phyloP scores from a whole-genome alignment of 92 coral and sea anemone species.

The Siderastrea radians region DNA sequence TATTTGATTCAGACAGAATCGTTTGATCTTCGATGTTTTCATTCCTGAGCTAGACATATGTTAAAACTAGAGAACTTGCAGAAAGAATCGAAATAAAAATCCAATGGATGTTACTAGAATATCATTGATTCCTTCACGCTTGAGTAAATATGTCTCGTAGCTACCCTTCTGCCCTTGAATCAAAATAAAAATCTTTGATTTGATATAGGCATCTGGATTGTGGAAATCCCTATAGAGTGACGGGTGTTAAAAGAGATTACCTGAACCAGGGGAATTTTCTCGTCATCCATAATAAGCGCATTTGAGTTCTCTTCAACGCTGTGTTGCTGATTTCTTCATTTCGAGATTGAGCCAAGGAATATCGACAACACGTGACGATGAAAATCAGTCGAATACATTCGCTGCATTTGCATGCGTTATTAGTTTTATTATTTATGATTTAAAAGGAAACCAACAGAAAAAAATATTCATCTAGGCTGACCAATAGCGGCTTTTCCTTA shows the following conservation, averaged over 20 bases:
- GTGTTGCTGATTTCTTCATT: neutral
- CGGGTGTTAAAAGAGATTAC: neutral
- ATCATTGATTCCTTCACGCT: too few relatives aligned
- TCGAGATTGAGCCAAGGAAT: neutral
- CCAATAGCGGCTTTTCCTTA: neutral
- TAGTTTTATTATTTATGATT: constrained; percentile 50
- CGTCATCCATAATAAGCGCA: neutral
- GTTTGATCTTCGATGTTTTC: neutral
- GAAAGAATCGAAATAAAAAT: too few relatives aligned
- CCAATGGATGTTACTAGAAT: too few relatives aligned
- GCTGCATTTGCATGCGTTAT: constrained; percentile 13
- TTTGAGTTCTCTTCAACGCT: neutral
- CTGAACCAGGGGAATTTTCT: constrained; percentile 22
- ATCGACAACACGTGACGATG: neutral
- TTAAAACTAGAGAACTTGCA: neutral
- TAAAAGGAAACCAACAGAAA: constrained; percentile 4
- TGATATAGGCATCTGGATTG: too few relatives aligned
- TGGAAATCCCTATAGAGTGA: neutral
- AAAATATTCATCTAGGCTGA: neutral
- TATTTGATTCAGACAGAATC: neutral
- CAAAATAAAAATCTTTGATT: too few relatives aligned
- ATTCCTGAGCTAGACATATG: neutral
- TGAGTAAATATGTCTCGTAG: too few relatives aligned
- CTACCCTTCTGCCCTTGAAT: too few relatives aligned
- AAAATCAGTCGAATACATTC: neutral